Percentiles rank a stretch among this genome's conserved stretches.
Evolutionary conservation across 2,888 invertebrate genomes (phyloP).

Genomic region (Macrophya alboannulata): DNA sequence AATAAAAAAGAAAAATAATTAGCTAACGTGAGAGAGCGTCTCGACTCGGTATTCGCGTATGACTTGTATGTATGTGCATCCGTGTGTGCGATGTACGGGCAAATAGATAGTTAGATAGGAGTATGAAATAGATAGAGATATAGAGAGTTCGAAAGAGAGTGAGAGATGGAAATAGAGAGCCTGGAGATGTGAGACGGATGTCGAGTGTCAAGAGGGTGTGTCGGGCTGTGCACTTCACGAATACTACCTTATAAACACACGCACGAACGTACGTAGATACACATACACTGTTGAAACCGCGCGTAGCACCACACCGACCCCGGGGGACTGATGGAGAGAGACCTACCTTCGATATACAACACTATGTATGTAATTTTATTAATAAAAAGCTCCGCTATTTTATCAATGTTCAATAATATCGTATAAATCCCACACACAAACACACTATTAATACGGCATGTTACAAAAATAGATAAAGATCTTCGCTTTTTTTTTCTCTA

Average conservation of each 20-base stretch:
- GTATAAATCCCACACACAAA: constrained; percentile 52
- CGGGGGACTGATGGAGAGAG: constrained; percentile 56
- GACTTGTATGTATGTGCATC: not conserved
- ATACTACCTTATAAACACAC: constrained; percentile 56
- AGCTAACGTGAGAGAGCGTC: not conserved
- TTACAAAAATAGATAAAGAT: constrained; percentile 50
- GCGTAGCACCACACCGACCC: constrained; percentile 62
- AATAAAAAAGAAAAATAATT: not conserved
- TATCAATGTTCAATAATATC: constrained; percentile 48
- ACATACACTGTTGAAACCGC: constrained; percentile 46
- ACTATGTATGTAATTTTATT: constrained; percentile 5
- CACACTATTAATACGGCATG: constrained; percentile 40
- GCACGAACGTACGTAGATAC: constrained; percentile 56
- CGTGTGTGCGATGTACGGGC: not conserved
- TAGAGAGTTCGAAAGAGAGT: constrained; percentile 58
- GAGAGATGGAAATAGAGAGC: constrained; percentile 53
- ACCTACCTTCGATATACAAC: constrained; percentile 44
- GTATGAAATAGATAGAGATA: constrained; percentile 49
- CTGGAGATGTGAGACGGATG: constrained; percentile 70
- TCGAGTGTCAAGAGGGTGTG: constrained; percentile 75
- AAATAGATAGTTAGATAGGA: not conserved
- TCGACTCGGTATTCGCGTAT: not conserved
- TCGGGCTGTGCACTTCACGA: constrained; percentile 69
- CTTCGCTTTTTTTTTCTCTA: constrained; percentile 47
- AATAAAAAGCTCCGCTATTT: not conserved